Conservation (phyloP, 2,113 vertebrate genomes). For the Sclerurus mexicanus region DNA sequence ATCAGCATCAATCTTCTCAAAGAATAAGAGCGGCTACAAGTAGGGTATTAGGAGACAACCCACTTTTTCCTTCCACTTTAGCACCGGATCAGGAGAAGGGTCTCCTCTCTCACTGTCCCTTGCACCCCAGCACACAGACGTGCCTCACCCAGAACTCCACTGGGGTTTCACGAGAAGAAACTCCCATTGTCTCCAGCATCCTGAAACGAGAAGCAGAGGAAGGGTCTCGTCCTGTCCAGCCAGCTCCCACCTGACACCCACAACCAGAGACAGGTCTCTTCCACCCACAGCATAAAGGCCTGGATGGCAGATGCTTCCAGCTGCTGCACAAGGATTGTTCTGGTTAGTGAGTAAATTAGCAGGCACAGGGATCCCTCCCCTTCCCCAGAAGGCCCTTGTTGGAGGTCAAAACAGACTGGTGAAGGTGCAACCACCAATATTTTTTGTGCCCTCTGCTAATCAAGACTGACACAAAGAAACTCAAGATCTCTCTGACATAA, state of each 20-base stretch:
- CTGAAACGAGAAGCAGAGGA: slow-evolving; percentile 34
- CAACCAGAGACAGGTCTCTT: not conserved
- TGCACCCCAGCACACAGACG: slow-evolving; percentile 40
- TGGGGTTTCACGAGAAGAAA: slow-evolving; percentile 30
- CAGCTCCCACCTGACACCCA: not conserved
- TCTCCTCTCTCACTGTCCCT: not conserved
- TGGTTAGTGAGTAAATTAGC: not conserved
- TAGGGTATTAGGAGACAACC: not conserved
- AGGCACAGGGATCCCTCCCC: not conserved
- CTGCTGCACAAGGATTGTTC: not conserved
- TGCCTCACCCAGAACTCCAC: slow-evolving; percentile 52
- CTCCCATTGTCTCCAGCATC: slow-evolving; percentile 57
- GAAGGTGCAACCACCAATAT: not conserved
- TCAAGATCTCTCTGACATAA: not conserved
- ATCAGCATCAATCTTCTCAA: not conserved
- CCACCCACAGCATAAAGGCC: not conserved
- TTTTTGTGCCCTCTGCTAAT: not conserved
- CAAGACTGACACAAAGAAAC: not conserved
- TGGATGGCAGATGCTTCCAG: not conserved
- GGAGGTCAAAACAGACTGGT: not conserved
- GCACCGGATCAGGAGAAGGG: not conserved
- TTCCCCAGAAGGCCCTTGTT: not conserved
- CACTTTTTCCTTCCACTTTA: not conserved
- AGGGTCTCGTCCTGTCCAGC: not conserved
- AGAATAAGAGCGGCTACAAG: not conserved